These are phyloP conservation scores for Mirza zaza DNA, from an alignment of 2,113 vertebrate genomes.

Conservation along the genomic window DNA sequence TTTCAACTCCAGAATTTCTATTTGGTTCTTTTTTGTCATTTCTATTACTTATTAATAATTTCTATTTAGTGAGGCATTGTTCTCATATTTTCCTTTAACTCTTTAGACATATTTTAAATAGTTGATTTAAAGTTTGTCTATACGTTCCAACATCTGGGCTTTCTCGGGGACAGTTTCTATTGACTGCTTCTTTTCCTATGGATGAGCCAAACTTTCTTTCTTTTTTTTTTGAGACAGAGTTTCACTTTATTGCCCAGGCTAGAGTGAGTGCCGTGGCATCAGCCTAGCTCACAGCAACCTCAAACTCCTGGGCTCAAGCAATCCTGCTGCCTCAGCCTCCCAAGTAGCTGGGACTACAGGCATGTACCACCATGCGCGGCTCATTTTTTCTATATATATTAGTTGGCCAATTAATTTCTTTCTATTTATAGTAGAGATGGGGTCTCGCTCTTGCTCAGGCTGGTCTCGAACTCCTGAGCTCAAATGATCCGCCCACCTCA, in stretches of 20 bases:
- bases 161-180: not conserved
- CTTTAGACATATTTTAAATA: constrained; percentile 9
- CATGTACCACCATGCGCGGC: too few species aligned
- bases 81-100: constrained; percentile 2
- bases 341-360: too few species aligned
- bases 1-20: not conserved
- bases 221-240: not conserved
- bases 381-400: too few species aligned
- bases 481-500: too few species aligned
- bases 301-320: too few species aligned
- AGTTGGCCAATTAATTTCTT: too few species aligned
- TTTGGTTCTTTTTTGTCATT: not conserved
- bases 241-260: not conserved
- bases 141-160: not conserved
- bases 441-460: too few species aligned
- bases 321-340: too few species aligned
- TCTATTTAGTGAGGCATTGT: not conserved
- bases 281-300: too few species aligned
- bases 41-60: not conserved
- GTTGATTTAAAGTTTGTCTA: not conserved
- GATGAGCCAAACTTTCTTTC: not conserved
- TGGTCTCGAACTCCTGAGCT: too few species aligned
- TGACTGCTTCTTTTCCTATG: not conserved
- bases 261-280: too few species aligned
- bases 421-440: too few species aligned